These are phyloP conservation scores for Pangasius larnaudii DNA, from an alignment of 2,797 vertebrate species.

Conservation along the genomic window DNA sequence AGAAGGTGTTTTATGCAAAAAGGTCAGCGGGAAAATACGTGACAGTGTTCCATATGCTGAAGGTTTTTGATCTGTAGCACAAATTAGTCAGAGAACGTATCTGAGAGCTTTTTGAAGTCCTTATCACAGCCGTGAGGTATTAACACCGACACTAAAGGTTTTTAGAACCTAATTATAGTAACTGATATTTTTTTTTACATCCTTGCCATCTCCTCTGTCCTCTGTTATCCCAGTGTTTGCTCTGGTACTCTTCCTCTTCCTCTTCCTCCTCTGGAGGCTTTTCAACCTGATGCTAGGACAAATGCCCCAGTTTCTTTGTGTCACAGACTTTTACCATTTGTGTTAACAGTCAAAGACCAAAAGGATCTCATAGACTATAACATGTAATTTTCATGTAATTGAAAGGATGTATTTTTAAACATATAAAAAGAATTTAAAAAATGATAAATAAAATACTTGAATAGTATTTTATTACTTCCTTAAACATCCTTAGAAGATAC, in stretches of 20 bases:
- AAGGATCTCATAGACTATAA: not conserved
- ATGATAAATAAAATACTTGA: not conserved
- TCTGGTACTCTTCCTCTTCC: not conserved
- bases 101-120: constrained; percentile 8
- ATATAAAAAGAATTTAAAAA: not conserved
- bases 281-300: not conserved
- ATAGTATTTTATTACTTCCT: not conserved
- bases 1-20: constrained; percentile 31
- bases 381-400: not conserved
- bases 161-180: not conserved
- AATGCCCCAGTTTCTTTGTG: not conserved
- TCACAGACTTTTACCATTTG: not conserved
- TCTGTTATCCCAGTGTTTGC: not conserved
- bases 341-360: not conserved
- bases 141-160: not conserved
- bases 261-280: not conserved
- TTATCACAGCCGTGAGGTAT: constrained; percentile 13
- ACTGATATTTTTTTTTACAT: not conserved
- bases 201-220: not conserved
- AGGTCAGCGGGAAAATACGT: constrained; percentile 47
- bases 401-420: not conserved
- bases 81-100: constrained; percentile 19
- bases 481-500: not conserved
- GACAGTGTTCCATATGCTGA: constrained; percentile 32
- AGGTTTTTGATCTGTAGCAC: constrained; percentile 48